Conservation (phyloP, 1,140 invertebrate species). For the Rhagoletis zephyria region DNA sequence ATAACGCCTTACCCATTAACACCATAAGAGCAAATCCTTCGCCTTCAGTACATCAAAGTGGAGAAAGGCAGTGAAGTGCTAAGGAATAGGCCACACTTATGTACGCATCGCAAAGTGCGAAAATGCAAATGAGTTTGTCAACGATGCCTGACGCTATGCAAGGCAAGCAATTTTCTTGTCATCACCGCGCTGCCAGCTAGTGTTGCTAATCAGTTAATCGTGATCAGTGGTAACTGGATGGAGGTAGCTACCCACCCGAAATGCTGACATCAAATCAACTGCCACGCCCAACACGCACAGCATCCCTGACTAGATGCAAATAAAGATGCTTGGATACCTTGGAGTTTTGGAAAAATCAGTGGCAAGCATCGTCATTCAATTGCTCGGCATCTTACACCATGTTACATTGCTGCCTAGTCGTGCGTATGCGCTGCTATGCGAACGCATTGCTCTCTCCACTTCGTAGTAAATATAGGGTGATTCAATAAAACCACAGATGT, state of each 20-base stretch:
- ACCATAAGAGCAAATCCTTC: background rate
- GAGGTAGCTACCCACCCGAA: no score
- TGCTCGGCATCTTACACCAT: background rate
- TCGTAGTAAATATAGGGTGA: no score
- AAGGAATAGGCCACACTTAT: no score
- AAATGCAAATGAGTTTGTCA: conserved; percentile 31
- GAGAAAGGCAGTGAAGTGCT: no score
- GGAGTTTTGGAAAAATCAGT: background rate
- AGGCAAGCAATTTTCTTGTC: conserved; percentile 10
- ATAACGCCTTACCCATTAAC: conserved; percentile 12
- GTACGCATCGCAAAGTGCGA: background rate
- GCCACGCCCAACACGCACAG: background rate
- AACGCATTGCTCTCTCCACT: background rate
- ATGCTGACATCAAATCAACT: background rate
- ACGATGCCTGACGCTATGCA: background rate
- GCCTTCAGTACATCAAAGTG: background rate
- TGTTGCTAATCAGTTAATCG: conserved; percentile 47
- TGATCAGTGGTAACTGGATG: background rate
- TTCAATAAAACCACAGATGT: no score
- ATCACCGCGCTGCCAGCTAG: background rate
- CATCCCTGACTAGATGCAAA: background rate
- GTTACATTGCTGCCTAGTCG: background rate
- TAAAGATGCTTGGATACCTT: background rate
- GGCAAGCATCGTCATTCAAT: background rate
- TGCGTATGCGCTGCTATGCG: background rate